Conservation (phyloP, 2,888 invertebrate species). For the Tenthredo livida region DNA sequence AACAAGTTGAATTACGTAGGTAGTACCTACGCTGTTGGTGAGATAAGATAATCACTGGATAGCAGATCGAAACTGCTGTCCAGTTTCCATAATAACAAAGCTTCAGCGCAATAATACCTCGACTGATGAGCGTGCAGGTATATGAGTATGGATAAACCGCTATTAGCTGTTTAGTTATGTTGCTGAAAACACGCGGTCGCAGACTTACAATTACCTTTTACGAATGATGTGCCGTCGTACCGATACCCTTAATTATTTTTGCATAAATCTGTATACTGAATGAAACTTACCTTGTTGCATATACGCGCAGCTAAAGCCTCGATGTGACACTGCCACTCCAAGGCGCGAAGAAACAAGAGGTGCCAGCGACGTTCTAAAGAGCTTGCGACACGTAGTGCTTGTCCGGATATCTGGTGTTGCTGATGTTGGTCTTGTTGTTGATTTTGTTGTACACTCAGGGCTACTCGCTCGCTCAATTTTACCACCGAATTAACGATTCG, state of each 20-base stretch:
- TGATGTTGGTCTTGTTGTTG: conserved; percentile 62
- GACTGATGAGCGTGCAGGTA: background rate
- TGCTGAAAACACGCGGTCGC: background rate
- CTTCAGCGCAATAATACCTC: conserved; percentile 5
- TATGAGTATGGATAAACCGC: background rate
- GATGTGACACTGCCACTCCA: conserved; percentile 95
- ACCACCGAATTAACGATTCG: conserved; percentile 90
- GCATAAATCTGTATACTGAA: background rate
- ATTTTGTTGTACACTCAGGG: conserved; percentile 62
- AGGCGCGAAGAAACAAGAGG: conserved; percentile 91
- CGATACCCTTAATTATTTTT: background rate
- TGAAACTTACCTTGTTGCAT: conserved; percentile 81
- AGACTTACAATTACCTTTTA: background rate
- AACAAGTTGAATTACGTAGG: background rate
- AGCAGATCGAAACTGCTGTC: conserved; percentile 3
- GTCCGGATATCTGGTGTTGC: conserved; percentile 68
- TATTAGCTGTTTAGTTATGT: background rate
- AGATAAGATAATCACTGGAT: conserved; percentile 39
- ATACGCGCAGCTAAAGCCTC: conserved; percentile 88
- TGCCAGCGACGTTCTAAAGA: conserved; percentile 94
- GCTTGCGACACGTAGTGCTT: conserved; percentile 81
- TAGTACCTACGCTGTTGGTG: background rate
- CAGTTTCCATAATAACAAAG: conserved; percentile 26
- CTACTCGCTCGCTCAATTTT: conserved; percentile 85
- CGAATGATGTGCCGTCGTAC: background rate